These are phyloP conservation scores for Pollimyrus isidori DNA, from an alignment of 2,113 vertebrate genomes.

Conservation along the genomic window DNA sequence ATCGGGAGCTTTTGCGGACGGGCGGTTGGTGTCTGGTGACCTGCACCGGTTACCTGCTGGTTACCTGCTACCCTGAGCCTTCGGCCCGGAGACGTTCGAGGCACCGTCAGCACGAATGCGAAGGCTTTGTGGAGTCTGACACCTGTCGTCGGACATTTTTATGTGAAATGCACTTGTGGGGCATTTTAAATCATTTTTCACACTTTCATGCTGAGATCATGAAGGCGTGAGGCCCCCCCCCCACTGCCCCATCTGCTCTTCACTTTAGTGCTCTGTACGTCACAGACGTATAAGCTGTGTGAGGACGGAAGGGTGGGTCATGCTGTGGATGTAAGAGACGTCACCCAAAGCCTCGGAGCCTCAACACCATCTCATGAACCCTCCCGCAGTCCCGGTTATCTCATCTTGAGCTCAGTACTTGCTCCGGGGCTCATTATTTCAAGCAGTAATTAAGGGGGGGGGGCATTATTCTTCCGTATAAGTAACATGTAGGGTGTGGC, in stretches of 20 bases:
- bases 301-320: too few species aligned
- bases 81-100: neutral
- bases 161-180: neutral
- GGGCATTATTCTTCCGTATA: neutral
- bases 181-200: neutral
- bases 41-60: neutral
- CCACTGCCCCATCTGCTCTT: too few species aligned
- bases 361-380: too few species aligned
- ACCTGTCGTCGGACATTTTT: neutral
- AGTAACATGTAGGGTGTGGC: neutral
- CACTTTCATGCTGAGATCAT: neutral
- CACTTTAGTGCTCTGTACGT: too few species aligned
- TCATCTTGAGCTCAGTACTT: neutral
- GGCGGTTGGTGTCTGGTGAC: neutral
- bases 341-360: too few species aligned
- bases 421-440: neutral
- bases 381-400: neutral
- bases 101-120: neutral
- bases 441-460: neutral
- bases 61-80: neutral
- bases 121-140: neutral
- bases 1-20: neutral
- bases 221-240: too few species aligned
- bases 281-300: too few species aligned
- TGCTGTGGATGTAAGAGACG: too few species aligned